Evolutionary conservation across 2,113 vertebrate species (phyloP).

Genomic region (Thalassoma bifasciatum): DNA sequence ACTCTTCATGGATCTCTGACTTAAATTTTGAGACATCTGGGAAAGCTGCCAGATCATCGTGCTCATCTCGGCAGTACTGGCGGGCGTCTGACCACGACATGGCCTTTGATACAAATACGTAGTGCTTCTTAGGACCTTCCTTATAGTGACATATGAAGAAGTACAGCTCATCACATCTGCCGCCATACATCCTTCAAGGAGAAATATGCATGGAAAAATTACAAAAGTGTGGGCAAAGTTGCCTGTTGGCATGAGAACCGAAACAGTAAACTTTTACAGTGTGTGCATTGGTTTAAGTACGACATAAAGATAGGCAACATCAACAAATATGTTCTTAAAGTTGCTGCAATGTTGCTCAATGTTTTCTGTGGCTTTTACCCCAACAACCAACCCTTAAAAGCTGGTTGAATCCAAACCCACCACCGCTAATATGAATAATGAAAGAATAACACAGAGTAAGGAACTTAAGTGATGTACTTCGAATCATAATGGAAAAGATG

Average conservation of each 20-base stretch:
- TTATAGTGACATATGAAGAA: not conserved
- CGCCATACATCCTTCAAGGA: slow-evolving; percentile 14
- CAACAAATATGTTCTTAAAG: too few relatives aligned
- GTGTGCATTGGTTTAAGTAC: too few relatives aligned
- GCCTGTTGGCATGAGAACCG: not conserved
- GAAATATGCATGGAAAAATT: not conserved
- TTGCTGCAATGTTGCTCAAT: too few relatives aligned
- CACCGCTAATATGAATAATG: too few relatives aligned
- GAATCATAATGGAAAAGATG: too few relatives aligned
- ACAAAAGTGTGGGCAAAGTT: not conserved
- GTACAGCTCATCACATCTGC: fast-evolving
- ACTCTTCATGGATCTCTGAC: fast-evolving
- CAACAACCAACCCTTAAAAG: too few relatives aligned
- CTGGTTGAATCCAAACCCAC: too few relatives aligned
- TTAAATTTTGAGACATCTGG: fast-evolving
- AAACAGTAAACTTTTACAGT: too few relatives aligned
- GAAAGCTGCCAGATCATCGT: not conserved
- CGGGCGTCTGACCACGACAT: slow-evolving; percentile 1
- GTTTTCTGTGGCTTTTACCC: too few relatives aligned
- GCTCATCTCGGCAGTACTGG: fast-evolving
- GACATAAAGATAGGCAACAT: too few relatives aligned
- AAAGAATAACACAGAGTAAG: too few relatives aligned
- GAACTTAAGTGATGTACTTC: too few relatives aligned
- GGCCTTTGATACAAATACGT: not conserved
- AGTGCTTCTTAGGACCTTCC: fast-evolving